Conservation (phyloP, 2,797 vertebrate genomes). For the Anableps anableps region DNA sequence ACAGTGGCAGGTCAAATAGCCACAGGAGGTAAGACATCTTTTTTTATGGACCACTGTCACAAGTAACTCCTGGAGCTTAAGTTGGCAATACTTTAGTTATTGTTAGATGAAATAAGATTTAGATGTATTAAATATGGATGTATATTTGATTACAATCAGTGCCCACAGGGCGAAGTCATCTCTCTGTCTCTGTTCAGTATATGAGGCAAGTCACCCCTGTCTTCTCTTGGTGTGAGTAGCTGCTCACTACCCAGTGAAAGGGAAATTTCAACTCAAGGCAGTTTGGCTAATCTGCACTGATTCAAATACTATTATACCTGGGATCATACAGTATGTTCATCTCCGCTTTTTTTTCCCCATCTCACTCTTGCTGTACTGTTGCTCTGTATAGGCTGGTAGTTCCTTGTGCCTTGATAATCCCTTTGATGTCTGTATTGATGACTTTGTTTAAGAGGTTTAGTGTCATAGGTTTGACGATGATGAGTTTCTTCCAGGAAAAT, state of each 20-base stretch:
- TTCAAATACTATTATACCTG: conserved; percentile 70
- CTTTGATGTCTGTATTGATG: conserved; percentile 75
- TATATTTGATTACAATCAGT: conserved; percentile 3
- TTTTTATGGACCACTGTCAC: not conserved
- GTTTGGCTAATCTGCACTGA: conserved; percentile 77
- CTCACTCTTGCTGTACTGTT: conserved; percentile 43
- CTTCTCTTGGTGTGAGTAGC: conserved; percentile 74
- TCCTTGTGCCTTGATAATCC: conserved; percentile 63
- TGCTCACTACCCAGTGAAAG: conserved; percentile 67
- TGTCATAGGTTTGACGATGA: conserved; percentile 54
- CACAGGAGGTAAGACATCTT: conserved; percentile 5
- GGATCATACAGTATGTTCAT: conserved; percentile 58
- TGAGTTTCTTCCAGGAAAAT: conserved; percentile 62
- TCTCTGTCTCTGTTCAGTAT: conserved; percentile 26
- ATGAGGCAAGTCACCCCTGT: conserved; percentile 57
- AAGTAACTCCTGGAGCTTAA: not conserved
- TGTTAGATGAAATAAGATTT: not conserved
- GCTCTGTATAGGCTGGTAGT: conserved; percentile 57
- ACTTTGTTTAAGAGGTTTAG: conserved; percentile 76
- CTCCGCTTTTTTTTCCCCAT: conserved; percentile 47
- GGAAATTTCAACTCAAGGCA: conserved; percentile 73
- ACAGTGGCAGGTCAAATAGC: conserved; percentile 29
- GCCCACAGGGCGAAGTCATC: conserved; percentile 36
- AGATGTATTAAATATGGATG: conserved; percentile 2
- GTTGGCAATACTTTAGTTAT: conserved; percentile 23